Evolutionary conservation across 2,888 invertebrate genomes (phyloP).

Genomic region (Yponomeuta cagnagella): DNA sequence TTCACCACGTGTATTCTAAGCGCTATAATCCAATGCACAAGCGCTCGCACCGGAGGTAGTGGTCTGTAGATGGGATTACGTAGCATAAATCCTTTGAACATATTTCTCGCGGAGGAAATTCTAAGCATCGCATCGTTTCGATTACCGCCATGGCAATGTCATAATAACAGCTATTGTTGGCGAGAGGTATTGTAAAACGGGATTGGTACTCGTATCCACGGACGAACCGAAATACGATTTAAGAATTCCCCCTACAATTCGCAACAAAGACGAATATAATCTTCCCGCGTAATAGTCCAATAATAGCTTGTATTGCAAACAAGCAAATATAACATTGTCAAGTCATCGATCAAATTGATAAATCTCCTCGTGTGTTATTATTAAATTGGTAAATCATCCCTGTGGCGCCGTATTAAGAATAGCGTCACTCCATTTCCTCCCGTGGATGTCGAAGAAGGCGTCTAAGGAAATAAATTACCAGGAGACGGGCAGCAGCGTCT

Average conservation of each 20-base stretch:
- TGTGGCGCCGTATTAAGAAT: no score
- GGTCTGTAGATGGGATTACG: conserved; percentile 30
- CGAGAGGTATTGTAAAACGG: conserved; percentile 59
- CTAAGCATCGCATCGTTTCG: conserved; percentile 48
- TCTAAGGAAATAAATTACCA: no score
- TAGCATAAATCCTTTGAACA: conserved; percentile 52
- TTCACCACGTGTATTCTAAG: background rate
- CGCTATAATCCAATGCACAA: background rate
- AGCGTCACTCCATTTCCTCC: no score
- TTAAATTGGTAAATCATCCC: no score
- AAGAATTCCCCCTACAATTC: conserved; percentile 60
- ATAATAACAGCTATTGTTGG: conserved; percentile 60
- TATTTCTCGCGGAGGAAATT: conserved; percentile 32
- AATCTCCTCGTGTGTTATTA: no score
- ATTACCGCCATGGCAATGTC: conserved; percentile 50
- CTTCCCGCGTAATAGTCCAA: conserved; percentile 26
- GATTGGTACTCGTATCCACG: conserved; percentile 55
- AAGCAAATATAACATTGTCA: background rate
- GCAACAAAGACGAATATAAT: conserved; percentile 59
- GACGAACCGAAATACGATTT: conserved; percentile 70
- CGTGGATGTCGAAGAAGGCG: no score
- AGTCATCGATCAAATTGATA: background rate
- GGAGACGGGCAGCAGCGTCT: no score
- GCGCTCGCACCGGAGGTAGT: background rate
- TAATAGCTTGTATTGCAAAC: background rate